Evolutionary conservation across 1,140 invertebrate genomes (phyloP).

Genomic region (Phortica variegata): DNA sequence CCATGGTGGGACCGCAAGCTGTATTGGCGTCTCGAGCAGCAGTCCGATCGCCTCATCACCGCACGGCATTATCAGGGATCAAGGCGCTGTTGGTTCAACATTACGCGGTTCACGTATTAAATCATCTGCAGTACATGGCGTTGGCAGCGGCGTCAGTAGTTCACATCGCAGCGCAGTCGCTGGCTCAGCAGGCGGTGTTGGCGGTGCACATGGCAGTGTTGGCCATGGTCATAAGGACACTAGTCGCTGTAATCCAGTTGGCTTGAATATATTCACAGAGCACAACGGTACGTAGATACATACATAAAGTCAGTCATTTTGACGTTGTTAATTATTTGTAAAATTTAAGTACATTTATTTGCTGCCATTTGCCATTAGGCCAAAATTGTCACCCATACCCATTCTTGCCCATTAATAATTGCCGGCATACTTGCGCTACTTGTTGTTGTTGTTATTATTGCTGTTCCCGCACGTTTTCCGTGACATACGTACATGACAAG

Average conservation of each 20-base stretch:
- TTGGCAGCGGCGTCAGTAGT: slow-evolving; percentile 66
- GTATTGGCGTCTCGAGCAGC: slow-evolving; percentile 43
- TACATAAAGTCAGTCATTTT: background rate
- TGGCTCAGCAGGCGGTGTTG: slow-evolving; percentile 58
- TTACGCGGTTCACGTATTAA: slow-evolving; percentile 54
- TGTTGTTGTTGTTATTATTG: too few relatives aligned
- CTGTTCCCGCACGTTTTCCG: too few relatives aligned
- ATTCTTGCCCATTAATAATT: too few relatives aligned
- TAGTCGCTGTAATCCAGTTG: slow-evolving; percentile 64
- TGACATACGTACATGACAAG: too few relatives aligned
- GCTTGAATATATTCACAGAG: slow-evolving; percentile 87
- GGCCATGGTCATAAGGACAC: slow-evolving; percentile 69
- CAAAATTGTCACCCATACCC: too few relatives aligned
- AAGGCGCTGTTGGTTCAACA: slow-evolving; percentile 41
- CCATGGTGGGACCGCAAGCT: slow-evolving; percentile 38
- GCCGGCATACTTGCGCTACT: too few relatives aligned
- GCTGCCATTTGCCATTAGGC: too few relatives aligned
- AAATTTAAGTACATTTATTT: too few relatives aligned
- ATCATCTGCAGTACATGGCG: slow-evolving; percentile 38
- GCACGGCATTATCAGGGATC: slow-evolving; percentile 37
- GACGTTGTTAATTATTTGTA: too few relatives aligned
- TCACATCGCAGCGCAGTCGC: slow-evolving; percentile 8
- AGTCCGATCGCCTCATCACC: slow-evolving; percentile 40
- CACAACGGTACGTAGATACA: slow-evolving; percentile 71
- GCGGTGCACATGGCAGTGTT: slow-evolving; percentile 54